Evolutionary conservation across 2,113 vertebrate genomes (phyloP).

Genomic region (Leptosomus discolor): DNA sequence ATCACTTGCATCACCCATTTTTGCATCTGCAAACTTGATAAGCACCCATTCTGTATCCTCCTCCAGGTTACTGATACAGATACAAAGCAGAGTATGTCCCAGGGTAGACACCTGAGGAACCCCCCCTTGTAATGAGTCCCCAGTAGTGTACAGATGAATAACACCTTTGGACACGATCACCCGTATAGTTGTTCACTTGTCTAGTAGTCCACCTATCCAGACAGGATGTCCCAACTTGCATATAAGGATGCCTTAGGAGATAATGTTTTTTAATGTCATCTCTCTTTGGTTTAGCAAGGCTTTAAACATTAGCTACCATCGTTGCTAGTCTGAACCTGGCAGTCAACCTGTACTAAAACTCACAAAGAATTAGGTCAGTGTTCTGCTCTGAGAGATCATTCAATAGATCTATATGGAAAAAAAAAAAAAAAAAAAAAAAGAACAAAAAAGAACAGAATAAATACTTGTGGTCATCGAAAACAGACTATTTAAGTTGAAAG

Average conservation of each 20-base stretch:
- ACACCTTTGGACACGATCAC: not conserved
- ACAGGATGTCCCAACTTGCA: not conserved
- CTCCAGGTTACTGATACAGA: not conserved
- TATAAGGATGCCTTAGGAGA: not conserved
- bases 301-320: not conserved
- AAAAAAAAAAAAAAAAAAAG: not conserved
- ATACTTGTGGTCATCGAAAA: not conserved
- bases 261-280: no score
- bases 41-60: not conserved
- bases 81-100: not conserved
- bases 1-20: not conserved
- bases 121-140: not conserved
- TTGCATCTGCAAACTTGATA: not conserved
- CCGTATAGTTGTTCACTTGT: not conserved
- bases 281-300: no score
- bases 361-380: not conserved
- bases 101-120: not conserved
- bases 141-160: not conserved
- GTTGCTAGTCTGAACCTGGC: not conserved
- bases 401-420: not conserved
- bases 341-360: not conserved
- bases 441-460: not conserved
- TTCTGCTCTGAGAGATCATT: not conserved
- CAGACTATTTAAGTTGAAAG: not conserved
- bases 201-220: not conserved